Evolutionary conservation across 2,113 vertebrate species (phyloP).

Genomic region (Odontophorus gujanensis): DNA sequence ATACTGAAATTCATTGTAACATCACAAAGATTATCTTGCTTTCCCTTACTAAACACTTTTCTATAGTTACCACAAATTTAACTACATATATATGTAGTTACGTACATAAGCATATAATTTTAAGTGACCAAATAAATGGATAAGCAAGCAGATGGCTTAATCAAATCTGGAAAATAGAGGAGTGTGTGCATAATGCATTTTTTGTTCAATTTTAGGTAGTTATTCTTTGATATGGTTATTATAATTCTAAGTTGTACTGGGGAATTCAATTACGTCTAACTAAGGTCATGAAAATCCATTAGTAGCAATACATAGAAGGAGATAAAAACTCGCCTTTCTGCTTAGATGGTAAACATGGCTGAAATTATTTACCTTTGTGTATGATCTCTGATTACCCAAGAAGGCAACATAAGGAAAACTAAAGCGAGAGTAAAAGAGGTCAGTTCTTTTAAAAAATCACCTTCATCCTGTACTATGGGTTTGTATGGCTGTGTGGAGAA

Average conservation of each 20-base stretch:
- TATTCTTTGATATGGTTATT: slow-evolving; percentile 39
- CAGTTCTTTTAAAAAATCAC: background rate
- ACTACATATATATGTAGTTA: background rate
- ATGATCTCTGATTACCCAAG: background rate
- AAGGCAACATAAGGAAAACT: background rate
- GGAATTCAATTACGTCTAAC: slow-evolving; percentile 29
- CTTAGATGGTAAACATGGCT: background rate
- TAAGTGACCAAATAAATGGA: slow-evolving; percentile 35
- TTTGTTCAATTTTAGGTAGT: slow-evolving; percentile 18
- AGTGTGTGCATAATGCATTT: background rate
- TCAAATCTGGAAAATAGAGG: background rate
- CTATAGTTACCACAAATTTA: background rate
- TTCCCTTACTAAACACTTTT: background rate
- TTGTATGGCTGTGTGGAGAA: background rate
- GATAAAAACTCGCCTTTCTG: background rate
- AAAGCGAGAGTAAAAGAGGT: background rate
- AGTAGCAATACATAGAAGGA: background rate
- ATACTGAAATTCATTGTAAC: background rate
- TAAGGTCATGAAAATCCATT: background rate
- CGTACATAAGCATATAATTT: background rate
- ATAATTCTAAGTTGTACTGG: slow-evolving; percentile 4
- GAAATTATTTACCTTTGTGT: background rate
- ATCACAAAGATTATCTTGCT: background rate
- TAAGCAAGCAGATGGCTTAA: slow-evolving; percentile 2
- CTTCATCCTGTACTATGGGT: background rate